phyloP scores from a whole-genome alignment of 2,888 invertebrate species.

The Nymphalis polychloros region DNA sequence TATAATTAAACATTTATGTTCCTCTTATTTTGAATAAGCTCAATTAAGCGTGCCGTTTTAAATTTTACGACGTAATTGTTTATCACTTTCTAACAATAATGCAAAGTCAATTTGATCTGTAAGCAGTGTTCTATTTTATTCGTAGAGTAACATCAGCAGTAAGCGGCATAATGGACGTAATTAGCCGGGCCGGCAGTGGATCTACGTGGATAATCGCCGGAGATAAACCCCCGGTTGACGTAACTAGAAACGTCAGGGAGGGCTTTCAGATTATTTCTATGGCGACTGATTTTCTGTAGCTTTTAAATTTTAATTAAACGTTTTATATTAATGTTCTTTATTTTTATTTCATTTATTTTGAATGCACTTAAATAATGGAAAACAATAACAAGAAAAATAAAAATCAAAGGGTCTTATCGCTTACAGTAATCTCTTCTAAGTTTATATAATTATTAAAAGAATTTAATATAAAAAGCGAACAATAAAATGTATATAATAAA shows the following conservation, averaged over 20 bases:
- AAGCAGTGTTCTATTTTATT: conserved; percentile 27
- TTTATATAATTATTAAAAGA: too few relatives aligned
- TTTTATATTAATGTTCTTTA: background rate
- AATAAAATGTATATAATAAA: too few relatives aligned
- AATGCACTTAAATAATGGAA: background rate
- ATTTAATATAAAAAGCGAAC: too few relatives aligned
- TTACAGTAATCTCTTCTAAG: too few relatives aligned
- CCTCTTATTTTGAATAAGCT: too few relatives aligned
- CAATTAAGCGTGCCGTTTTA: background rate
- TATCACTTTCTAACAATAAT: conserved; percentile 2
- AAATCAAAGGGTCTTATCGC: too few relatives aligned
- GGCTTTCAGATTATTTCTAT: conserved; percentile 47
- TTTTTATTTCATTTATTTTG: background rate
- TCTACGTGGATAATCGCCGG: conserved; percentile 69
- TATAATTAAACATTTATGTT: too few relatives aligned
- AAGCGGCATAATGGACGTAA: conserved; percentile 64
- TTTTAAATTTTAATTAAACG: background rate
- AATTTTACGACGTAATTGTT: background rate
- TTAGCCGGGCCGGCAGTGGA: conserved; percentile 59
- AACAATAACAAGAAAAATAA: too few relatives aligned
- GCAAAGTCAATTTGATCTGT: conserved; percentile 18
- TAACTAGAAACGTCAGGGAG: conserved; percentile 52
- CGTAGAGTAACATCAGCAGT: conserved; percentile 72
- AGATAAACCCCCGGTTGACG: conserved; percentile 62
- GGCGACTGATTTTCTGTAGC: conserved; percentile 27